These are phyloP conservation scores for Monoplex corrugatus DNA, from an alignment of 2,888 invertebrate species.

Conservation along the genomic window DNA sequence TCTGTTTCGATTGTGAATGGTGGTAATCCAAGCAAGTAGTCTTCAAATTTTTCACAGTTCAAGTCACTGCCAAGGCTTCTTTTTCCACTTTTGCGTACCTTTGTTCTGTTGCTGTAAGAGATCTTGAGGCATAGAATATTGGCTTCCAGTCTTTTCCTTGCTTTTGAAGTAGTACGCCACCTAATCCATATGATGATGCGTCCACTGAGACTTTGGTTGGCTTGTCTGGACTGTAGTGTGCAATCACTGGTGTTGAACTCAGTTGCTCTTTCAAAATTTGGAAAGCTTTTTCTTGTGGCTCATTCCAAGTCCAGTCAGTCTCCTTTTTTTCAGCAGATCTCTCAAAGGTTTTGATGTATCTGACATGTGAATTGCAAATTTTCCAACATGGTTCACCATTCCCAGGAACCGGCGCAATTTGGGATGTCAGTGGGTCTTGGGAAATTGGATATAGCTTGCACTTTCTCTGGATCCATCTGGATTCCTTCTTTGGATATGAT, in stretches of 20 bases:
- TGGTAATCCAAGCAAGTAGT: background rate
- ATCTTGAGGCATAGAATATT: conserved; percentile 27
- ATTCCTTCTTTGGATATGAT: background rate
- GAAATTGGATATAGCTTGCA: background rate
- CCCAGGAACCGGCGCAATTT: background rate
- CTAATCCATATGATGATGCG: conserved; percentile 15
- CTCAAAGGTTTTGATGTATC: background rate
- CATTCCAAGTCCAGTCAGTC: too few species aligned
- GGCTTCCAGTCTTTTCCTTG: conserved; percentile 34
- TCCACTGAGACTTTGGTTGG: conserved; percentile 25
- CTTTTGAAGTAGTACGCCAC: conserved; percentile 8
- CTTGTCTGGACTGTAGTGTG: conserved; percentile 1
- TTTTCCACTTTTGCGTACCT: conserved; percentile 38
- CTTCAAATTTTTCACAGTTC: conserved; percentile 26
- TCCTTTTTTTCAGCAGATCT: background rate
- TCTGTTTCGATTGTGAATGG: conserved; percentile 28
- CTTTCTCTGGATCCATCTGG: conserved; percentile 32
- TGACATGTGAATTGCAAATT: background rate
- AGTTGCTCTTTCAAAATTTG: conserved; percentile 3
- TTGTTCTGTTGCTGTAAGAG: conserved; percentile 27
- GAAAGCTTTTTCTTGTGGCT: too few species aligned
- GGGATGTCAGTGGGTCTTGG: background rate
- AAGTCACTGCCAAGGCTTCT: conserved; percentile 25
- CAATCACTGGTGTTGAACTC: conserved; percentile 3
- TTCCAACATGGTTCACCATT: conserved; percentile 15